Evolutionary conservation across 2,888 invertebrate genomes (phyloP).

Genomic region (Chloroclystis v-ata): DNA sequence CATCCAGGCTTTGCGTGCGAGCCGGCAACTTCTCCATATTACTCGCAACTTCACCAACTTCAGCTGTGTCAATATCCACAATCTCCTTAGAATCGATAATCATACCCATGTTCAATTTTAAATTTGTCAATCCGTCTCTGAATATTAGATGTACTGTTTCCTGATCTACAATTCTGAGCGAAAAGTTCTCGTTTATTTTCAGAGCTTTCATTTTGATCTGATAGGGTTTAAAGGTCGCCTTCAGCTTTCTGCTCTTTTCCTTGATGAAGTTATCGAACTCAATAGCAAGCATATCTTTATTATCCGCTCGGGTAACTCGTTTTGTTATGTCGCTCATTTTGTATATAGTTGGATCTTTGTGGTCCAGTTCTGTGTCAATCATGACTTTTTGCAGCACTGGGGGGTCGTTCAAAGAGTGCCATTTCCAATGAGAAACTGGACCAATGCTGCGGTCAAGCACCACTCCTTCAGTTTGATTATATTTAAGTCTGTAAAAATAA

Average conservation of each 20-base stretch:
- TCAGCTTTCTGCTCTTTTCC: conserved; percentile 61
- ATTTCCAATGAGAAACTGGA: conserved; percentile 67
- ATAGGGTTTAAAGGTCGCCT: conserved; percentile 63
- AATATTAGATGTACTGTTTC: conserved; percentile 60
- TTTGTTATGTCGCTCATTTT: conserved; percentile 43
- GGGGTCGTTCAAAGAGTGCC: conserved; percentile 69
- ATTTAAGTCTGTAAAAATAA: conserved; percentile 54
- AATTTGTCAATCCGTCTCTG: conserved; percentile 57
- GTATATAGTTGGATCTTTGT: conserved; percentile 59
- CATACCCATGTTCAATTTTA: conserved; percentile 71
- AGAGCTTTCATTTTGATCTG: conserved; percentile 70
- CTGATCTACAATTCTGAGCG: conserved; percentile 62
- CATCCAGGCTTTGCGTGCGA: conserved; percentile 58
- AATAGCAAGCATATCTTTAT: conserved; percentile 67
- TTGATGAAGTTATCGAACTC: conserved; percentile 68
- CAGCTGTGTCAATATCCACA: conserved; percentile 61
- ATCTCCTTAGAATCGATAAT: conserved; percentile 72
- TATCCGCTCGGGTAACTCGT: conserved; percentile 39
- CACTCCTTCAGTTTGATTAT: conserved; percentile 70
- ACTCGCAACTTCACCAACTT: conserved; percentile 50
- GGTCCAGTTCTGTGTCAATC: conserved; percentile 63
- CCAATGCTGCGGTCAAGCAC: conserved; percentile 60
- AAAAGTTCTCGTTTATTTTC: conserved; percentile 68
- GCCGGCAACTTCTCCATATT: conserved; percentile 46
- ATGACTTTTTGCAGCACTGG: conserved; percentile 69